These are phyloP conservation scores for Noturus placidus DNA, from an alignment of 2,113 vertebrate genomes.

Conservation along the genomic window DNA sequence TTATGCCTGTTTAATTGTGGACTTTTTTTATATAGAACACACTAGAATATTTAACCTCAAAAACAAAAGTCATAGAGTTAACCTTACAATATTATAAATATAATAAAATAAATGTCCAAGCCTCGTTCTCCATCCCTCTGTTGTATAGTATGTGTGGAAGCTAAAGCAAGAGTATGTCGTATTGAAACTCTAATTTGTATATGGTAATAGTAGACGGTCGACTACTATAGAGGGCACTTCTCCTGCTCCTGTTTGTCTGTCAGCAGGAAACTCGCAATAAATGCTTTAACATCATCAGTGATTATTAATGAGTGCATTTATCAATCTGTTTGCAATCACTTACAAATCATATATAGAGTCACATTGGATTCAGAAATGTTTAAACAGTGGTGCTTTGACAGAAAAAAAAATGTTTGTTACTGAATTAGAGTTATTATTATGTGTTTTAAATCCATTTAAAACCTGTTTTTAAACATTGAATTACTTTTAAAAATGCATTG, in stretches of 20 bases:
- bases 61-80: not conserved
- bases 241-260: slow-evolving; percentile 85
- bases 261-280: not conserved
- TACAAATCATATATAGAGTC: not conserved
- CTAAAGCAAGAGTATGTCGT: not conserved
- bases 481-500: not conserved
- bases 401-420: not conserved
- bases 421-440: too few relatives aligned
- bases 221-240: not conserved
- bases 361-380: not conserved
- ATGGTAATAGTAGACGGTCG: not conserved
- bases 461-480: too few relatives aligned
- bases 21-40: not conserved
- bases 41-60: not conserved
- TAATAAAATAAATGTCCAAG: not conserved
- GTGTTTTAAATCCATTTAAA: too few relatives aligned
- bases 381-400: not conserved
- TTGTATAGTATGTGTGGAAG: too few relatives aligned
- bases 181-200: not conserved
- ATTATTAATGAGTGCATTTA: not conserved
- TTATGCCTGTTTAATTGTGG: not conserved
- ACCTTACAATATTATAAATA: not conserved
- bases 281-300: not conserved
- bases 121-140: not conserved
- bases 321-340: not conserved